Percentiles rank a stretch among this genome's conserved stretches.
These are phyloP conservation scores for Campoplex capitator DNA, from an alignment of 2,888 invertebrate species.

Conservation along the genomic window DNA sequence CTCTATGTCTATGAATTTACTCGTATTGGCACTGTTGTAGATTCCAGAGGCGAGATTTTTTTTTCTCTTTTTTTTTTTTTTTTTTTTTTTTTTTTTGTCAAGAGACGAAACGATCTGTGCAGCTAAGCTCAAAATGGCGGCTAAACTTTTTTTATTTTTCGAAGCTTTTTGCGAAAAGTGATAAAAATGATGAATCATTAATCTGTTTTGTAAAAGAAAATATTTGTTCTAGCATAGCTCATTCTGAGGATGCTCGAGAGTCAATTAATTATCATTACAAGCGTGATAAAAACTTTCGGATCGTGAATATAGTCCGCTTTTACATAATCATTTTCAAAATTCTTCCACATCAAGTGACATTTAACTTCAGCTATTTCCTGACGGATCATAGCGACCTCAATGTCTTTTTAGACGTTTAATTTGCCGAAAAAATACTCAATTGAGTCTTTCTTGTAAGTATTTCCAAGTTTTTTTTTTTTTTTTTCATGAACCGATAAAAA, in stretches of 20 bases:
- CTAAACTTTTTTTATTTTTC: neutral
- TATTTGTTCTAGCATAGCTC: neutral
- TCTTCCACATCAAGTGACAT: no score
- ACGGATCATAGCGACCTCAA: no score
- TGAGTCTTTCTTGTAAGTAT: no score
- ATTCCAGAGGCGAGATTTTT: neutral
- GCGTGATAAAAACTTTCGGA: neutral
- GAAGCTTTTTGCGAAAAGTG: neutral
- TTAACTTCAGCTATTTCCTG: no score
- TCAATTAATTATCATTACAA: neutral
- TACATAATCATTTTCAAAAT: no score
- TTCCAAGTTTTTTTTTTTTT: no score
- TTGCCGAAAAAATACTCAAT: no score
- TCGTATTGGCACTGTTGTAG: conserved; percentile 6
- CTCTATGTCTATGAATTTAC: neutral
- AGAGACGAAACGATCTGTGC: neutral
- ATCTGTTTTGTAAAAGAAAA: neutral
- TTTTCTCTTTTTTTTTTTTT: neutral
- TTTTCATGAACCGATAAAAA: no score
- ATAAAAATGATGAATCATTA: neutral
- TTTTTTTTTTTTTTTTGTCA: neutral
- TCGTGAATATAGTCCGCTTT: neutral
- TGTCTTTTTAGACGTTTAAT: no score
- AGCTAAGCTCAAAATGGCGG: conserved; percentile 16
- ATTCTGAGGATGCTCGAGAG: neutral